Base-by-base conservation (phyloP, 1,140 invertebrate species). In the Leptestheria dahalacensis region DNA sequence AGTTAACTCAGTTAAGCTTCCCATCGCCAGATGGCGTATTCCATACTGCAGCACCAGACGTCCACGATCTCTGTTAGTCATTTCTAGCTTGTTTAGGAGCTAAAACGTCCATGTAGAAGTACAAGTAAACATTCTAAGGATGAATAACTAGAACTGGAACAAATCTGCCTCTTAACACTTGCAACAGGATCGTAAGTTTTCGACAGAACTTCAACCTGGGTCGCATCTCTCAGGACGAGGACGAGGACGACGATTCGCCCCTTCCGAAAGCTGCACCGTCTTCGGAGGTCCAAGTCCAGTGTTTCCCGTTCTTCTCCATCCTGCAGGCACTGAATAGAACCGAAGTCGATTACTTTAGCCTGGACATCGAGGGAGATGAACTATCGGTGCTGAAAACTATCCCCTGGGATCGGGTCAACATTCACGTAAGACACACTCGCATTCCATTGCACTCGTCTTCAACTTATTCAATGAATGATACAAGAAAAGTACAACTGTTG, bases 221-320 rank as follows among this genome's bases (percentile, higher is more conserved):
- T 2, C 23, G 53, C 28, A 55, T 55, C 28, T 55, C 53, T 12
- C 53, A 55, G 26, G 33, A 55, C 28, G n/a, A 56, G 20, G 25
- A 18, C 1, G 25, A 12, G 21, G 26, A 55, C 20, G 20, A 52
- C 11, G 28, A 52, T 52, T 26, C 24, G 47, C 23, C 11, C 28
- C n/a, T n/a, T n/a, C n/a, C n/a, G n/a, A n/a, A n/a, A n/a, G n/a
- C n/a, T n/a, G n/a, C n/a, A n/a, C n/a, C n/a, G n/a, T n/a, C 33
- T 6, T 41, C 6, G 6, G 33, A 15, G 6, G 33, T 41, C 2
- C 59, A 67, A 21, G 73, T 77, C 4, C 76, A 79, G 61, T 79
- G 77, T 64, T 73, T 78, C 59, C 77, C 77, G 9, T 64, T 79
- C 0, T 71, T 68, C 46, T 70, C 75, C 10, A 70, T 77, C 47